Base-by-base conservation (phyloP, 2,888 invertebrate species). In the Eustalomyia histrio region DNA sequence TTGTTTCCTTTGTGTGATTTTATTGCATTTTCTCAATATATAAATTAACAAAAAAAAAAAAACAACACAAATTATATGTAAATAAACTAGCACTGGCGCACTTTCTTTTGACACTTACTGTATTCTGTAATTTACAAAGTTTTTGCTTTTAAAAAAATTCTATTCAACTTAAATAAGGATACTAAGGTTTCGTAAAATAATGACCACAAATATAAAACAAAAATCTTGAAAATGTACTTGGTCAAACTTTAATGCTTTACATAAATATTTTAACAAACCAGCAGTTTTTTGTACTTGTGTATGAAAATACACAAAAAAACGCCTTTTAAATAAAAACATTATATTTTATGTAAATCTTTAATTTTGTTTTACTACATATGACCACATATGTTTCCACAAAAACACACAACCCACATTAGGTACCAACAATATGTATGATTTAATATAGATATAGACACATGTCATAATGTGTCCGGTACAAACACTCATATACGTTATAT, bases 391-490 rank as follows among this genome's bases (percentile, higher is more conserved):
- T 47, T 47, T 47, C 43, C n/a, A 14, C 6, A 47, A 47, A n/a
- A 14, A 47, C 12, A 39, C 2, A 14, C n/a, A 47, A 5, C 12
- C 10, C 10, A n/a, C n/a, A n/a, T n/a, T 43, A 43, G 8, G 39
- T 43, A 3, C 43, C 14, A 14, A 14, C 1, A 47, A 47, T 47
- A n/a, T 47, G 43, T 47, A n/a, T 47, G n/a, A n/a, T n/a, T 47
- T 6, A 47, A 47, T 47, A 14, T 4, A n/a, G 14, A 47, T 47
- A 14, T 4, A n/a, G 14, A 47, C n/a, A n/a, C 5, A 47, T 47
- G n/a, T 47, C 43, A 47, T 47, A 14, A 47, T 47, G 43, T 47
- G 43, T 47, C 43, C n/a, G 43, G 39, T 39, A 39, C 39, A 39
- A 39, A 39, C 12, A 12, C 12, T 10, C 43, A 47, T n/a, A n/a